These are phyloP conservation scores for Mayetiola destructor DNA, from an alignment of 2,888 invertebrate genomes.

Conservation along the genomic window DNA sequence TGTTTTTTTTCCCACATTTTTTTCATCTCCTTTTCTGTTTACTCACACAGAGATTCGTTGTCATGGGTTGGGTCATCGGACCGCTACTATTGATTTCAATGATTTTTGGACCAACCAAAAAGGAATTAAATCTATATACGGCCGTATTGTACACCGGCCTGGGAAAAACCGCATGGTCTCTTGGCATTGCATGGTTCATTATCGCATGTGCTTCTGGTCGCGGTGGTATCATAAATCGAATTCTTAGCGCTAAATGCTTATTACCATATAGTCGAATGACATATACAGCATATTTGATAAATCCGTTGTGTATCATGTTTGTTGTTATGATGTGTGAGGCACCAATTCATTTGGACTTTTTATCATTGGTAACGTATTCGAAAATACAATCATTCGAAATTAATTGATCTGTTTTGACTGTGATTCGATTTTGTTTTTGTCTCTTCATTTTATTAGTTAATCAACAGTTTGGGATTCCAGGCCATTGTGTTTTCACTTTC, in stretches of 20 bases:
- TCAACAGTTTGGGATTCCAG: constrained; percentile 3
- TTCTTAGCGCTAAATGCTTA: constrained; percentile 8
- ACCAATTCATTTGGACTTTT: constrained; percentile 19
- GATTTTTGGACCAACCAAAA: constrained; percentile 33
- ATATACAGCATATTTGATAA: constrained; percentile 37
- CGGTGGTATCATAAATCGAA: constrained; percentile 29
- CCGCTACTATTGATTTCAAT: constrained; percentile 32
- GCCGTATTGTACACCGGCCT: constrained; percentile 35
- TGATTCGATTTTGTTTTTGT: background rate
- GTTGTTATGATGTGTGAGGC: constrained; percentile 23
- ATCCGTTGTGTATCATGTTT: constrained; percentile 36
- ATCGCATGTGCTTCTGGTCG: constrained; percentile 37
- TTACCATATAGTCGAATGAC: constrained; percentile 34
- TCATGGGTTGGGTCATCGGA: constrained; percentile 23
- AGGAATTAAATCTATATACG: constrained; percentile 28
- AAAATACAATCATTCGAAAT: background rate
- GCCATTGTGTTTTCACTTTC: background rate
- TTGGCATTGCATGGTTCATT: constrained; percentile 37
- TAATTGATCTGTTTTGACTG: background rate
- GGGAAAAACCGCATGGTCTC: constrained; percentile 36
- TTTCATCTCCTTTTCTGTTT: background rate
- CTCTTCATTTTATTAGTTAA: background rate
- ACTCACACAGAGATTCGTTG: constrained; percentile 17
- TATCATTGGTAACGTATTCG: constrained; percentile 16
- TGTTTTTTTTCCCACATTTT: background rate